A percentile compares a stretch with the other conserved stretches of the same genome.
phyloP scores from a whole-genome alignment of 2,113 vertebrate species.

The Campylorhamphus procurvoides region DNA sequence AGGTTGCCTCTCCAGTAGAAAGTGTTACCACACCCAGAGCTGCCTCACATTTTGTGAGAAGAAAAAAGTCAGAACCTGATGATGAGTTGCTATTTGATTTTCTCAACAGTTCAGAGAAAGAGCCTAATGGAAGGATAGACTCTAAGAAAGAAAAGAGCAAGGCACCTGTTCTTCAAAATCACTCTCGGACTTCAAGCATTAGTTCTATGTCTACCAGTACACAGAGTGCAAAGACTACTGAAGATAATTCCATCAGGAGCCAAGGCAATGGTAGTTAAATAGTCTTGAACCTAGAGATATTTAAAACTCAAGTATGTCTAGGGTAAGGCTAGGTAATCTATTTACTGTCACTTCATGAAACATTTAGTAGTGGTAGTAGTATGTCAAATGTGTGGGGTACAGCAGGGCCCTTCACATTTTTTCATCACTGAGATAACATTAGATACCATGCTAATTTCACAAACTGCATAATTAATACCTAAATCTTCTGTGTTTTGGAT shows the following conservation, averaged over 20 bases:
- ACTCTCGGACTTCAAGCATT: conserved; percentile 82
- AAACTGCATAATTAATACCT: background rate
- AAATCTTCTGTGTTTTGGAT: background rate
- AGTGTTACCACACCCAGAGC: conserved; percentile 68
- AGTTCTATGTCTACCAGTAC: conserved; percentile 78
- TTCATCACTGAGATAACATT: background rate
- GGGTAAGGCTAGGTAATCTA: background rate
- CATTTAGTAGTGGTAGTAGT: background rate
- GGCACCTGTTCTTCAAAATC: conserved; percentile 70
- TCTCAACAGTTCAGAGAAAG: conserved; percentile 93
- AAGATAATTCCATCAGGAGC: conserved; percentile 78
- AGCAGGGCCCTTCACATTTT: background rate
- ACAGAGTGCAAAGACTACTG: conserved; percentile 78
- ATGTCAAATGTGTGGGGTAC: background rate
- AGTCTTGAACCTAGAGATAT: conserved; percentile 25
- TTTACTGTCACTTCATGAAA: background rate
- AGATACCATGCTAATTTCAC: background rate
- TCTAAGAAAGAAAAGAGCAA: conserved; percentile 80
- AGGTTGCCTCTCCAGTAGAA: conserved; percentile 55
- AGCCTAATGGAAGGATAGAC: conserved; percentile 80
- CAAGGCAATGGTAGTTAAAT: conserved; percentile 83
- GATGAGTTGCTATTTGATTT: conserved; percentile 97
- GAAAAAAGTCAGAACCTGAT: conserved; percentile 90
- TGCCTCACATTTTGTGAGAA: conserved; percentile 88
- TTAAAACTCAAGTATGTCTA: background rate